Percentiles rank a stretch among this genome's conserved stretches.
Conservation (phyloP, 2,888 invertebrate species). For the Oscheius sp. region DNA sequence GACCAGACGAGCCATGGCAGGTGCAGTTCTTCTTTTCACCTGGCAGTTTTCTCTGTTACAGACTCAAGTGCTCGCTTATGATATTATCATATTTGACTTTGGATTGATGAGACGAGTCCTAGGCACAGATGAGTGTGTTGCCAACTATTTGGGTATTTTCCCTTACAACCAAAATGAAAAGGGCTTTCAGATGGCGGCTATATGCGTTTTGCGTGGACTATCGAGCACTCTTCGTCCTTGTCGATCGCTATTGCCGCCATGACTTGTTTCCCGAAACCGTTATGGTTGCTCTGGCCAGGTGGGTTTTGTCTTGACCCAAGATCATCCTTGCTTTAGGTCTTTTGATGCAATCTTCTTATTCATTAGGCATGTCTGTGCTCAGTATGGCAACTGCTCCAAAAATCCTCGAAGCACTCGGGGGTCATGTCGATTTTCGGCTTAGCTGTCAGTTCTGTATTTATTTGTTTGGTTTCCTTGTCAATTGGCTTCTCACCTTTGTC, state of each 20-base stretch:
- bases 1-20: constrained; percentile 56
- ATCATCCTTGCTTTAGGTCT: background rate
- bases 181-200: constrained; percentile 69
- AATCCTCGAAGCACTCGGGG: constrained; percentile 63
- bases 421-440: constrained; percentile 49
- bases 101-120: constrained; percentile 72
- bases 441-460: constrained; percentile 47
- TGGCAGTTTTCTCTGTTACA: constrained; percentile 21
- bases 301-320: background rate
- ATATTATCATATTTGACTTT: constrained; percentile 73
- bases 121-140: constrained; percentile 72
- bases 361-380: constrained; percentile 71
- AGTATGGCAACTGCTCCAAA: constrained; percentile 73
- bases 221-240: constrained; percentile 68
- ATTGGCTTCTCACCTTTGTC: constrained; percentile 62
- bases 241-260: constrained; percentile 56
- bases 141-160: constrained; percentile 69
- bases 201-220: constrained; percentile 66
- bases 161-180: background rate
- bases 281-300: constrained; percentile 73
- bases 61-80: constrained; percentile 66
- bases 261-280: constrained; percentile 50
- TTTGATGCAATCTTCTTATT: constrained; percentile 70
- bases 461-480: constrained; percentile 49
- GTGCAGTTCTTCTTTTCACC: constrained; percentile 30